Base-by-base conservation (phyloP, 2,888 invertebrate species). In the Stegophylla sp. region DNA sequence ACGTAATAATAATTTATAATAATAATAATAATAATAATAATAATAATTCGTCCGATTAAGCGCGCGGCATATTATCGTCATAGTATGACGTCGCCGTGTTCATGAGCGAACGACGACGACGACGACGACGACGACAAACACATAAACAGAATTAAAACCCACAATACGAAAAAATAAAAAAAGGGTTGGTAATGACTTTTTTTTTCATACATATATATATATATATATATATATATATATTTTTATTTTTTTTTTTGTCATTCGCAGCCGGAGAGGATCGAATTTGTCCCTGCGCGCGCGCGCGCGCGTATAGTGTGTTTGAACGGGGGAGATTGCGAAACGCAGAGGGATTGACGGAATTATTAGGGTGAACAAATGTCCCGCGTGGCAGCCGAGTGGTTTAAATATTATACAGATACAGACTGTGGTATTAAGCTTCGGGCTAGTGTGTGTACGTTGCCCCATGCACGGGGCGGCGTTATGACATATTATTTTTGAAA, bases 101-200 rank as follows among this genome's bases (percentile, higher is more conserved):
- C 20, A 20, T 15, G 34, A 3, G 34, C 3, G 34, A 34, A 7
- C 34, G 34, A 3, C 4, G 7, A 34, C 3, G 34, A 5, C 34
- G 4, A n/a, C 15, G 12, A 56, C 20, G 9, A 56, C 9, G n/a
- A 12, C 17, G 23, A 20, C 56, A 56, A 56, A 23, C 56, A 3
- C 20, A 56, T 56, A 56, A 56, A 23, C 56, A 23, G 23, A 56
- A 23, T 56, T 20, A 56, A 56, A 56, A 10, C 20, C n/a, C n/a
- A n/a, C n/a, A n/a, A n/a, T n/a, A n/a, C n/a, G n/a, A n/a, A 20
- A 34, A 34, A 5, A 34, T 34, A 9, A 45, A 20, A 56, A 56
- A 53, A 56, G 56, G 56, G 56, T 56, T 56, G 20, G 20, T 7
- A 56, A 23, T 56, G 56, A 56, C 56, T 56, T 20, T 56, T 56